Base-by-base conservation (phyloP, 1,140 invertebrate species). In the Calliphora vicina region DNA sequence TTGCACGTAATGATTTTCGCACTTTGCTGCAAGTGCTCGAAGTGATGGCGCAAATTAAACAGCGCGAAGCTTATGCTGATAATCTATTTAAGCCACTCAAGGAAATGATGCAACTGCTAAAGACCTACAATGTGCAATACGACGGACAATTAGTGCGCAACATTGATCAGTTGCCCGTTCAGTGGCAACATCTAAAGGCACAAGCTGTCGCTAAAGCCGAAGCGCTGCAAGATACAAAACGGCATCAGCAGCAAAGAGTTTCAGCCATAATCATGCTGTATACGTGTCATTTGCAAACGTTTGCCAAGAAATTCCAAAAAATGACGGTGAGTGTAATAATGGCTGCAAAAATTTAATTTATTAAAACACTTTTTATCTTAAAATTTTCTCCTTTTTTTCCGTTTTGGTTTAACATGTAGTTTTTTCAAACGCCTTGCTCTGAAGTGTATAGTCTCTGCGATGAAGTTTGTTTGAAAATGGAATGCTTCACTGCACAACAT, bases 131-230 rank as follows among this genome's bases (percentile, higher is more conserved):
- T 35, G 94, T 96, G 0, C 94, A 95, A 85, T 95, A 96, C 27
- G 86, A 89, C 81, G 45, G 84, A n/a, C 86, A 88, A 83, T 82
- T 90, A 81, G 74, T 88, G 83, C 86, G 88, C 27, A 91, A 93
- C 90, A 90, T 94, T 73, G 91, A 95, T 90, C 94, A 96, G 87
- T 91, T 99, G 80, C 97, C 97, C 1, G 95, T 97, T 85, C 93
- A 94, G 86, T 99, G 98, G 98, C 93, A 92, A 50, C 95, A 95
- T 83, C 93, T 97, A n/a, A 97, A 98, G 91, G 97, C 97, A 91
- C 87, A 92, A 85, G 94, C 96, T 9, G 93, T 95, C 20, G 93
- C 95, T 83, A 94, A 96, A 29, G 97, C 97, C 90, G 96, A 98
- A 90, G 93, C 94, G 23, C 95, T 98, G 17, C 95, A 94, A 43